Conservation (phyloP, 1,140 invertebrate species). For the Parasteatoda tepidariorum region DNA sequence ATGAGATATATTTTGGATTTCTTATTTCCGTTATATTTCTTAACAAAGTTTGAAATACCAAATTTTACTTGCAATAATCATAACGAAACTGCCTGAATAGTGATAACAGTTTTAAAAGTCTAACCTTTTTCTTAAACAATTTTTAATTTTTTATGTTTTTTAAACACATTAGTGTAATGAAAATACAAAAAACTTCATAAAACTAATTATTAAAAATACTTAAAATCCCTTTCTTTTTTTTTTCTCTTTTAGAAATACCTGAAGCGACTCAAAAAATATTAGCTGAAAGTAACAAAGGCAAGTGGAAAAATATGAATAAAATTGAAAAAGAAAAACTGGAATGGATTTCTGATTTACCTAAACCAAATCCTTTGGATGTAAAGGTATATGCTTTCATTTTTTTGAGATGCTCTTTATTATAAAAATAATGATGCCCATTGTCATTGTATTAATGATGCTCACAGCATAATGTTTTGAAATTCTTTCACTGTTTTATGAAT, state of each 20-base stretch:
- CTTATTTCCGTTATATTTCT: too few species aligned
- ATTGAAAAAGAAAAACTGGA: constrained; percentile 61
- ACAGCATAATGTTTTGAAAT: too few species aligned
- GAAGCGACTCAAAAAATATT: constrained; percentile 31
- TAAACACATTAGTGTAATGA: background rate
- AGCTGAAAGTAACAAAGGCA: background rate
- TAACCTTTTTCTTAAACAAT: background rate
- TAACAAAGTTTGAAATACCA: too few species aligned
- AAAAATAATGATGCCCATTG: too few species aligned
- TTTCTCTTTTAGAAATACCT: constrained; percentile 13
- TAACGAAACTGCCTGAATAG: background rate
- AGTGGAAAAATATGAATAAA: constrained; percentile 61
- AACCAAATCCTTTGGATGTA: constrained; percentile 41
- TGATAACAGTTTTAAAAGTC: background rate
- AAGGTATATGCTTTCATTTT: constrained; percentile 65
- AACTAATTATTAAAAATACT: background rate
- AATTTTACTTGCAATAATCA: background rate
- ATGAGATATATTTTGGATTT: too few species aligned
- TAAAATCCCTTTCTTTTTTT: background rate
- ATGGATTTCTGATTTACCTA: constrained; percentile 47
- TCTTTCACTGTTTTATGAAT: too few species aligned
- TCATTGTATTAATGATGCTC: too few species aligned
- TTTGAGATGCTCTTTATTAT: too few species aligned
- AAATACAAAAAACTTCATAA: background rate
- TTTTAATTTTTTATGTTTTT: background rate